phyloP scores from a whole-genome alignment of 1,140 invertebrate species.

The Papilio polytes region DNA sequence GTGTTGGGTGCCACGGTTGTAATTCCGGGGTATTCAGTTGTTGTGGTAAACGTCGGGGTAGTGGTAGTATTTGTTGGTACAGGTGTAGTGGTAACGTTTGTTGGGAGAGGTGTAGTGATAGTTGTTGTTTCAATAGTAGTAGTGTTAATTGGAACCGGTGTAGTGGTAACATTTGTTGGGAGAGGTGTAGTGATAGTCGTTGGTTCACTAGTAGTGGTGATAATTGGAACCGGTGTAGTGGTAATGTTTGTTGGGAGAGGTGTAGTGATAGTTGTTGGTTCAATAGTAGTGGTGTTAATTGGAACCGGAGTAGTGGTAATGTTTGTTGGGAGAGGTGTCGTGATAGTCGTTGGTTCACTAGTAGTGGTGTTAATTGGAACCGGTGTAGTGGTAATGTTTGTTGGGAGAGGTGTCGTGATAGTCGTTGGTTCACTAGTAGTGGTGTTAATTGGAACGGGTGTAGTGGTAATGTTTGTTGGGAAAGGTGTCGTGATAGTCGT shows the following conservation, averaged over 20 bases:
- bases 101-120: not conserved
- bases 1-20: not conserved
- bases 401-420: not conserved
- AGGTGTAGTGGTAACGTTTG: not conserved
- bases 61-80: not conserved
- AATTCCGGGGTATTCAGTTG: not conserved
- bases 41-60: not conserved
- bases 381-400: conserved; percentile 27
- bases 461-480: not conserved
- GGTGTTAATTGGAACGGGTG: not conserved
- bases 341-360: no score
- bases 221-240: not conserved
- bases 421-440: conserved; percentile 27
- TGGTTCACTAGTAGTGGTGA: conserved; percentile 34
- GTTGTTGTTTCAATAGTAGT: no score
- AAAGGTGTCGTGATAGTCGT: no score
- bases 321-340: not conserved
- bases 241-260: conserved; percentile 12
- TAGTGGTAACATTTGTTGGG: no score
- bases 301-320: not conserved
- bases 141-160: no score
- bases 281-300: no score
- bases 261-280: no score
- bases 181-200: not conserved
- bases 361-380: no score